Conservation (phyloP, 1,140 invertebrate species). For the Vanessa atalanta region DNA sequence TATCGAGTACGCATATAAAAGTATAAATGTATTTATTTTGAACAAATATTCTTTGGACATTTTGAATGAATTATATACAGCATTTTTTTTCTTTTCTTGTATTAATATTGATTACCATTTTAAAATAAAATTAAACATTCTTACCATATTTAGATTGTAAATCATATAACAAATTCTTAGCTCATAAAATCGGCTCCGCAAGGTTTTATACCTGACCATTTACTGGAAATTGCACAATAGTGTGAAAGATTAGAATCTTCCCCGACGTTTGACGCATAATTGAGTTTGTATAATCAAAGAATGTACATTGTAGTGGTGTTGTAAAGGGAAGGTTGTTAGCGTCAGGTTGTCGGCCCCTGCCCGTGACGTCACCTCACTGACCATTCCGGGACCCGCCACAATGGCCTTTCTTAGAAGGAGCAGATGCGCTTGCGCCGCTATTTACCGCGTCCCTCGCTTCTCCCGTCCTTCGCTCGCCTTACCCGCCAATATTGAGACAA, state of each 20-base stretch:
- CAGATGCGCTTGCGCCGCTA: conserved; percentile 71
- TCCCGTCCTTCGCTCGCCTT: conserved; percentile 40
- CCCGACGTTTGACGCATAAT: conserved; percentile 7
- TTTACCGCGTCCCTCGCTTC: conserved; percentile 54
- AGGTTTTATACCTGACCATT: conserved; percentile 14
- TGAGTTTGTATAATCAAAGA: conserved; percentile 20
- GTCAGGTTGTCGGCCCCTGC: conserved; percentile 74
- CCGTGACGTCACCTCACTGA: conserved; percentile 77
- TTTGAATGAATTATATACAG: too few species aligned
- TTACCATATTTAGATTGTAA: conserved; percentile 7
- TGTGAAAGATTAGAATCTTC: conserved; percentile 29
- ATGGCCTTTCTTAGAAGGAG: conserved; percentile 76
- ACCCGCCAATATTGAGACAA: conserved; percentile 38
- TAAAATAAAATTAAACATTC: neutral
- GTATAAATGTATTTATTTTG: too few species aligned
- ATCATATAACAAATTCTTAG: neutral
- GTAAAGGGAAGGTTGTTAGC: conserved; percentile 68
- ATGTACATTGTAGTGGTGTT: conserved; percentile 37
- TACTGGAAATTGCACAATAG: conserved; percentile 31
- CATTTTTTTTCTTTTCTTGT: too few species aligned
- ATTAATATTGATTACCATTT: neutral
- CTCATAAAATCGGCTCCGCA: neutral
- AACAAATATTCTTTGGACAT: too few species aligned
- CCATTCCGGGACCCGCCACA: conserved; percentile 70
- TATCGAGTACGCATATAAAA: too few species aligned